Evolutionary conservation across 2,113 vertebrate species (phyloP), one percentile per base, ranked within the genome.

Genomic region (Albula goreensis): DNA sequence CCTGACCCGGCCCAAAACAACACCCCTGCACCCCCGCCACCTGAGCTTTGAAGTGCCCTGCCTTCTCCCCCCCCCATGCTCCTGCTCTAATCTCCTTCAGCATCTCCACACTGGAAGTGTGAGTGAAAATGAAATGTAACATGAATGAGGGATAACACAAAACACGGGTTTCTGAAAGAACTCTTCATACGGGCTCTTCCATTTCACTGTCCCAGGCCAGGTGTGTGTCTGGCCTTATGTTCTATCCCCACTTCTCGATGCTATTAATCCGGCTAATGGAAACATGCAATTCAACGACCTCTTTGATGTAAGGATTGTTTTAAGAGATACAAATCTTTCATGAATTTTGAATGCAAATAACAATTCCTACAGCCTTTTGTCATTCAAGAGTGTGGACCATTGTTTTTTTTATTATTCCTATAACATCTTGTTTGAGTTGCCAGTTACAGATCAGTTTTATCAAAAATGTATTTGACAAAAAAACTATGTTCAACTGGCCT

Each of bases 11-110:
- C 82, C 78, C 80, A 22, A 49, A n/a, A 81, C 80, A 63, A 51
- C 22, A 13, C 51, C 51, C 31, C 50, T 66, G 6, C 63, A 51
- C 70, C 50, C 19, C 81, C 12, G 50, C 49, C 63, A 17, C 12
- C 22, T 49, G 50, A 79, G 60, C 80, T 88, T 86, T 90, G 87
- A 90, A 89, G 70, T 74, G 81, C 85, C 66, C 41, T 86, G 56
- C 41, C 12, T 22, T 70, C 50, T 15, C 80, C 19, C 52, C 53
- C 80, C 78, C 84, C 11, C 2, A 52, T 82, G 48, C 52, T 48
- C 41, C 25, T 0, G 25, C 84, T 19, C 53, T 50, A 66, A 80
- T 80, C 84, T 85, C 78, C 50, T 17, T 8, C 48, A 63, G 79
- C 78, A 80, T 85, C 84, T 7, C n/a, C 11, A 49, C 52, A 12